Conservation (phyloP, 1,140 invertebrate genomes). For the Platorchestia sp. region DNA sequence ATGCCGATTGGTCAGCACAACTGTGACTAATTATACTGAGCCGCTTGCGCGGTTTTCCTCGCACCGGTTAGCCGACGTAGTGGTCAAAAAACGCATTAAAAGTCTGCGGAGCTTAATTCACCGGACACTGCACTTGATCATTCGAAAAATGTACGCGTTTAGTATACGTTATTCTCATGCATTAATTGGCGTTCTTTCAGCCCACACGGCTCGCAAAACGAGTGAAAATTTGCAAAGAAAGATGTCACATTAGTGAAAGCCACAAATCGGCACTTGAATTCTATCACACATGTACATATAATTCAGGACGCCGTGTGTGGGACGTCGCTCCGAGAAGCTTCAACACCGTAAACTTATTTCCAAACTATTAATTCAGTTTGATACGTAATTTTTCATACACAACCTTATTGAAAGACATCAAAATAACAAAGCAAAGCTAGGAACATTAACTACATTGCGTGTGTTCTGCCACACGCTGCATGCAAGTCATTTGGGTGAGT, state of each 20-base stretch:
- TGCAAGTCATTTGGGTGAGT: too few species aligned
- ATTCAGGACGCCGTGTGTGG: background rate
- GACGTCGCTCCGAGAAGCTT: too few species aligned
- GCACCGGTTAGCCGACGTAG: background rate
- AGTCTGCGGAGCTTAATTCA: background rate
- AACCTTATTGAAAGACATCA: background rate
- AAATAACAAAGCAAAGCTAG: background rate
- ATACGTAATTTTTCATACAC: background rate
- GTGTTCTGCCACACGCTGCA: too few species aligned
- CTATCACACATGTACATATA: background rate
- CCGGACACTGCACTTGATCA: background rate
- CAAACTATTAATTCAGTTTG: background rate
- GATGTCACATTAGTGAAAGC: background rate
- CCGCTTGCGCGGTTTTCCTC: background rate
- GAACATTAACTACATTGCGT: too few species aligned
- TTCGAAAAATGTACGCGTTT: background rate
- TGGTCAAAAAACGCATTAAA: background rate
- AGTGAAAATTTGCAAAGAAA: background rate
- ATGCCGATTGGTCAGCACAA: background rate
- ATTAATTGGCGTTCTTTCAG: background rate
- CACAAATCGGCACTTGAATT: background rate
- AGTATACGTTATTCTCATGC: background rate
- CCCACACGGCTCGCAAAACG: background rate
- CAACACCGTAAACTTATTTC: too few species aligned
- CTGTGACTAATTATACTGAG: background rate